These are phyloP conservation scores for Argentina silus DNA, from an alignment of 2,797 vertebrate genomes.

Conservation along the genomic window DNA sequence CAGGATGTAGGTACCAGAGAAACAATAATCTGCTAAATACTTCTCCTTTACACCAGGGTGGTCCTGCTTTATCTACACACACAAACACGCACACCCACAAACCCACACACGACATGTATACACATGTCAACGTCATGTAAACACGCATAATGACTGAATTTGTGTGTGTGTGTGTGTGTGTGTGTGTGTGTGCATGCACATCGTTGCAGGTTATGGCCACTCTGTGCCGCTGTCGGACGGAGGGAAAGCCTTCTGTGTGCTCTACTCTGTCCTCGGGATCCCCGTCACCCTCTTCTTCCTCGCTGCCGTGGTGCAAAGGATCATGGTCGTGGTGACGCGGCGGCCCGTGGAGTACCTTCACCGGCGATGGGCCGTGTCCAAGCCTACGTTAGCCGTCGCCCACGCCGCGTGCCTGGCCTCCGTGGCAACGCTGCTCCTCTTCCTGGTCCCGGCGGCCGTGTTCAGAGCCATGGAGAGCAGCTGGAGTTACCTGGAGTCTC, in stretches of 20 bases:
- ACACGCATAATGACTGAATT: too few relatives aligned
- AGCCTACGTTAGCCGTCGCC: constrained; percentile 78
- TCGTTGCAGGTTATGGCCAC: constrained; percentile 91
- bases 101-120: too few relatives aligned
- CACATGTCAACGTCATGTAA: too few relatives aligned
- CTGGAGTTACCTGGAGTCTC: constrained; percentile 95
- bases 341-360: constrained; percentile 88
- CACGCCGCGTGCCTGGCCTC: constrained; percentile 82
- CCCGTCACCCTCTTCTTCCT: constrained; percentile 94
- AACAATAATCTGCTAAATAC: constrained; percentile 93
- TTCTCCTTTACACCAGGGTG: constrained; percentile 73
- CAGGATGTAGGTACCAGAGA: constrained; percentile 90
- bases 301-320: constrained; percentile 87
- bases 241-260: constrained; percentile 94
- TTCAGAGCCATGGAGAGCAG: constrained; percentile 86
- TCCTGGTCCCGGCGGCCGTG: constrained; percentile 89
- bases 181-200: not conserved
- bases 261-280: constrained; percentile 92
- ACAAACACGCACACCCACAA: constrained; percentile 8
- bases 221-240: constrained; percentile 93
- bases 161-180: constrained; percentile 69
- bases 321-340: constrained; percentile 82
- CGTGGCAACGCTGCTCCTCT: constrained; percentile 77
- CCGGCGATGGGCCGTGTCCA: constrained; percentile 86
- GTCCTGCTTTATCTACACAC: constrained; percentile 73